phyloP scores from a whole-genome alignment of 2,888 invertebrate genomes.

The Mythimna vitellina region DNA sequence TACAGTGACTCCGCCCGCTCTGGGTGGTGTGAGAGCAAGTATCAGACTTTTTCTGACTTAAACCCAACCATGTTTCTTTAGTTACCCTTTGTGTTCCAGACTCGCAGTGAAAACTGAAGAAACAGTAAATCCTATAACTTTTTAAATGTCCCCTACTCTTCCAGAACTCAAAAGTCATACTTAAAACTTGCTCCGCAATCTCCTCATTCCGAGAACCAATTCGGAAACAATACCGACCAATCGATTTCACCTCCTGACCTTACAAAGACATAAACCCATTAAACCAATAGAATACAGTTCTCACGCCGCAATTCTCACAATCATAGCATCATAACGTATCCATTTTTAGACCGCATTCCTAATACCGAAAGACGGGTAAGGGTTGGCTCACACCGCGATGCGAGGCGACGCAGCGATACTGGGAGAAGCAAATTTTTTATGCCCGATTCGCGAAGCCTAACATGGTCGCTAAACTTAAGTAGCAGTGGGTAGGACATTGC shows the following conservation, averaged over 20 bases:
- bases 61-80: too few relatives aligned
- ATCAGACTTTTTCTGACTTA: too few relatives aligned
- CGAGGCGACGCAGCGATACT: not conserved
- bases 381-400: not conserved
- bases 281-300: slow-evolving; percentile 20
- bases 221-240: not conserved
- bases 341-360: slow-evolving; percentile 50
- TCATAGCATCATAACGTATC: slow-evolving; percentile 45
- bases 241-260: not conserved
- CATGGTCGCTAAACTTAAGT: too few relatives aligned
- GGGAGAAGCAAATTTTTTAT: not conserved
- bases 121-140: too few relatives aligned
- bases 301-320: slow-evolving; percentile 15
- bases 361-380: slow-evolving; percentile 18
- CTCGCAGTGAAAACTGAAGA: too few relatives aligned
- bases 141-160: not conserved
- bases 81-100: too few relatives aligned
- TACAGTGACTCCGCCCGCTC: too few relatives aligned
- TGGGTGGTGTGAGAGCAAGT: too few relatives aligned
- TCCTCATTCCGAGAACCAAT: slow-evolving; percentile 9
- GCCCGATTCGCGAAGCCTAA: too few relatives aligned
- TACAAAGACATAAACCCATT: slow-evolving; percentile 12
- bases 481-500: too few relatives aligned
- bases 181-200: not conserved
- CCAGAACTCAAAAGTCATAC: not conserved